A percentile compares a stretch with the other conserved stretches of the same genome.
Conservation (phyloP, 2,797 vertebrate species). For the Cryptoprocta ferox region DNA sequence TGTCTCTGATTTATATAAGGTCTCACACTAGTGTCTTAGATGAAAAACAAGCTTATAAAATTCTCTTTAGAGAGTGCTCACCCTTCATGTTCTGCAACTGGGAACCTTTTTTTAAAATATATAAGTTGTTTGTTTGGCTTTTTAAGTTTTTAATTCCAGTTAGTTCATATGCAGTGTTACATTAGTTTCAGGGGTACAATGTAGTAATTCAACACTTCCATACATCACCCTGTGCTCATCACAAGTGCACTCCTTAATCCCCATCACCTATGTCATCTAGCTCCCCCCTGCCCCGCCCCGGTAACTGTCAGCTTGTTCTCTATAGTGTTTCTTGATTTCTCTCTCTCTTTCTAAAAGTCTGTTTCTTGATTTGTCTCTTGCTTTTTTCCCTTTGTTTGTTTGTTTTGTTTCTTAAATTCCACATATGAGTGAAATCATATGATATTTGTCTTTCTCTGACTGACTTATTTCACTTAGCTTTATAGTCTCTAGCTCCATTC, state of each 20-base stretch:
- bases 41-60: neutral
- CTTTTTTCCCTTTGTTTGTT: no score
- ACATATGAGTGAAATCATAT: neutral
- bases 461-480: neutral
- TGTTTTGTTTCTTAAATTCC: neutral
- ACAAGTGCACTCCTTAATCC: neutral
- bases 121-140: neutral
- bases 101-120: neutral
- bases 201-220: neutral
- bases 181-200: neutral
- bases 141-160: neutral
- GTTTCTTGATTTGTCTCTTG: neutral
- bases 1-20: neutral
- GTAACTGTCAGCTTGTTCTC: neutral
- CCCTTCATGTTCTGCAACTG: neutral
- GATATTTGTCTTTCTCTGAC: neutral
- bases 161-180: neutral
- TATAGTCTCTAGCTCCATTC: neutral
- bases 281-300: no score
- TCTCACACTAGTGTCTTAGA: neutral
- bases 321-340: neutral
- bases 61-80: neutral
- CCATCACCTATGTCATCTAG: neutral
- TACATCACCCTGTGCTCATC: neutral
- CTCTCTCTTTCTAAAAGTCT: neutral